These are phyloP conservation scores for Chaunax sp. DNA, from an alignment of 2,797 vertebrate genomes.

Conservation along the genomic window DNA sequence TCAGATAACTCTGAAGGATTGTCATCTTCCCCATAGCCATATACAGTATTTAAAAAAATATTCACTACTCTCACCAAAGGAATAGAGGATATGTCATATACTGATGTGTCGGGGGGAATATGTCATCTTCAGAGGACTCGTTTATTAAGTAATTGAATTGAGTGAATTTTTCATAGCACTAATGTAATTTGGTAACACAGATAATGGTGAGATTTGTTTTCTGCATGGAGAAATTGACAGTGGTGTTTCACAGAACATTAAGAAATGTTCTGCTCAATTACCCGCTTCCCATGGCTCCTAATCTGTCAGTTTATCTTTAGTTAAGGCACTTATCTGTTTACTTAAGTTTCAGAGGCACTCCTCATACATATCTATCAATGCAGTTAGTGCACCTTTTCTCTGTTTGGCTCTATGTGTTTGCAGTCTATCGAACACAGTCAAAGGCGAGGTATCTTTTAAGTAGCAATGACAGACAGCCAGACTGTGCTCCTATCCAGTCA, in stretches of 20 bases:
- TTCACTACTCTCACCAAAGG: too few relatives aligned
- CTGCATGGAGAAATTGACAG: slow-evolving; percentile 49
- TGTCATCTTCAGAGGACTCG: too few relatives aligned
- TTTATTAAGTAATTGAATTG: slow-evolving; percentile 47
- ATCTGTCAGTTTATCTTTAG: slow-evolving; percentile 51
- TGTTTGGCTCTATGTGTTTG: slow-evolving; percentile 30
- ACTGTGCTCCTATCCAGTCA: slow-evolving; percentile 56
- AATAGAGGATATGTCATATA: too few relatives aligned
- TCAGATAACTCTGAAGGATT: too few relatives aligned
- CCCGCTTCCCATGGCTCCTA: slow-evolving; percentile 47
- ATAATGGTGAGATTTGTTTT: slow-evolving; percentile 79
- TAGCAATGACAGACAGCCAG: slow-evolving; percentile 50
- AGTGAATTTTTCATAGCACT: slow-evolving; percentile 72
- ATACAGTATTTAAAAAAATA: too few relatives aligned
- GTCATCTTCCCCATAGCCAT: too few relatives aligned
- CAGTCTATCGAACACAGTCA: slow-evolving; percentile 43
- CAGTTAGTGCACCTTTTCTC: slow-evolving; percentile 36
- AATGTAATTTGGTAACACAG: slow-evolving; percentile 72
- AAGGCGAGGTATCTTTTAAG: slow-evolving; percentile 50
- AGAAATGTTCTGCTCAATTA: slow-evolving; percentile 78
- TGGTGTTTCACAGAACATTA: slow-evolving; percentile 70
- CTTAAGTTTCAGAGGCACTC: slow-evolving; percentile 29
- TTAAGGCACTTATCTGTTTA: slow-evolving; percentile 43
- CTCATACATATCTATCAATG: slow-evolving; percentile 48
- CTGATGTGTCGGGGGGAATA: too few relatives aligned